Conservation (phyloP, 2,888 invertebrate species). For the Diarsia rubi region DNA sequence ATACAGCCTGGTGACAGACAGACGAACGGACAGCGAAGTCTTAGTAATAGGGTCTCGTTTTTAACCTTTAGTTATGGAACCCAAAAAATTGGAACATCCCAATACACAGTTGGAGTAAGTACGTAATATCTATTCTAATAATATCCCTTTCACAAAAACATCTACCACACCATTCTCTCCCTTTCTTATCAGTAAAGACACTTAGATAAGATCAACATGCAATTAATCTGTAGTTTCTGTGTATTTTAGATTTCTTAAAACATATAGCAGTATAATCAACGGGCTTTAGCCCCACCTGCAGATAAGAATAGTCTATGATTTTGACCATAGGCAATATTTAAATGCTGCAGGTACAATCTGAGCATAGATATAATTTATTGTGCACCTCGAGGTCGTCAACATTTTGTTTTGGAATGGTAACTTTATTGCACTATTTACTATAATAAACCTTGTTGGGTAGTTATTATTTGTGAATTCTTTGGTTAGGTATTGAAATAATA, state of each 20-base stretch:
- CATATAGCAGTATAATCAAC: constrained; percentile 22
- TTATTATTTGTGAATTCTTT: neutral
- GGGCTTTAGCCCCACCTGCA: constrained; percentile 5
- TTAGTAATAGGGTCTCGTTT: no score
- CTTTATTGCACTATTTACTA: neutral
- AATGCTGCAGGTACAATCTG: constrained; percentile 34
- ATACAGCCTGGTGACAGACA: no score
- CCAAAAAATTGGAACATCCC: no score
- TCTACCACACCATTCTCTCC: neutral
- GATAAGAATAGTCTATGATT: constrained; percentile 38
- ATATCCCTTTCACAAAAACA: neutral
- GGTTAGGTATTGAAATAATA: neutral
- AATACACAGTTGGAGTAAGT: neutral
- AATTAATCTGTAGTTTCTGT: constrained; percentile 27
- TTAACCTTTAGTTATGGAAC: no score
- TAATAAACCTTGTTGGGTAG: neutral
- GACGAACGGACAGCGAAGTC: no score
- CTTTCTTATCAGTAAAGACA: constrained; percentile 12
- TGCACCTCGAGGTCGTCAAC: constrained; percentile 50
- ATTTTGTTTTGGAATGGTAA: constrained; percentile 51
- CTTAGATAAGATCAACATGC: constrained; percentile 14
- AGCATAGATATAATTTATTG: constrained; percentile 31
- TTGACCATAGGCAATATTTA: constrained; percentile 31
- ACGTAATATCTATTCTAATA: neutral
- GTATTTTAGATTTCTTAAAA: constrained; percentile 29